These are phyloP conservation scores for Trinectes maculatus DNA, from an alignment of 2,113 vertebrate species.

Conservation along the genomic window DNA sequence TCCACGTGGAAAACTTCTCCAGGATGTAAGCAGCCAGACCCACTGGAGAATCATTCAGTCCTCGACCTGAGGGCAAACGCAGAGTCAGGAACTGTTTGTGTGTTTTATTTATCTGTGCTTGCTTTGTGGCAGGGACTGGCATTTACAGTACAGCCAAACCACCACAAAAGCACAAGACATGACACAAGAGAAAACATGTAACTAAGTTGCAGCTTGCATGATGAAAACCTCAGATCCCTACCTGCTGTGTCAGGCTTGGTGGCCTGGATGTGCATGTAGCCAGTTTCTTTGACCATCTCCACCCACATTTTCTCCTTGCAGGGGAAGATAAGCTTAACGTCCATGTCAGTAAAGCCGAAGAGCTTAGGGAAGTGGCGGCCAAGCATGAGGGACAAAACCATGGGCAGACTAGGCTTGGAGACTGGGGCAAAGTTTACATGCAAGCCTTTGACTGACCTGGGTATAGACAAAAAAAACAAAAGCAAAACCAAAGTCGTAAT, in stretches of 20 bases:
- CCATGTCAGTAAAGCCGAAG: slow-evolving; percentile 82
- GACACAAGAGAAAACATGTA: neutral
- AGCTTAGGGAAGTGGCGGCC: slow-evolving; percentile 83
- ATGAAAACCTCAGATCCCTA: slow-evolving; percentile 52
- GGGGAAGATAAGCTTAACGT: slow-evolving; percentile 79
- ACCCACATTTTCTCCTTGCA: slow-evolving; percentile 79
- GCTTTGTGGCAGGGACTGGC: too few species aligned
- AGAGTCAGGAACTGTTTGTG: neutral
- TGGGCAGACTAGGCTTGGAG: slow-evolving; percentile 10
- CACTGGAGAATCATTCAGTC: slow-evolving; percentile 88
- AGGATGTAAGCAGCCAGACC: slow-evolving; percentile 90
- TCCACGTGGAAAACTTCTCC: slow-evolving; percentile 94
- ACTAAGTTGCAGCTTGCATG: too few species aligned
- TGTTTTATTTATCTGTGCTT: neutral
- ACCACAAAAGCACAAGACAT: too few species aligned
- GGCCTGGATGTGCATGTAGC: slow-evolving; percentile 91
- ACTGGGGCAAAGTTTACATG: slow-evolving; percentile 83
- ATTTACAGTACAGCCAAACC: too few species aligned
- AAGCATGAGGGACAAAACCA: slow-evolving; percentile 74
- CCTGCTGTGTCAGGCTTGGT: slow-evolving; percentile 91
- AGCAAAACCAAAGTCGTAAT: too few species aligned
- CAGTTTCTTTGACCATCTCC: slow-evolving; percentile 77
- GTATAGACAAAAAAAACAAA: neutral
- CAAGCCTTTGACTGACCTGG: slow-evolving; percentile 85
- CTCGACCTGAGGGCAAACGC: slow-evolving; percentile 78